Evolutionary conservation across 2,888 invertebrate genomes (phyloP).

Genomic region (Salpingus planirostris): DNA sequence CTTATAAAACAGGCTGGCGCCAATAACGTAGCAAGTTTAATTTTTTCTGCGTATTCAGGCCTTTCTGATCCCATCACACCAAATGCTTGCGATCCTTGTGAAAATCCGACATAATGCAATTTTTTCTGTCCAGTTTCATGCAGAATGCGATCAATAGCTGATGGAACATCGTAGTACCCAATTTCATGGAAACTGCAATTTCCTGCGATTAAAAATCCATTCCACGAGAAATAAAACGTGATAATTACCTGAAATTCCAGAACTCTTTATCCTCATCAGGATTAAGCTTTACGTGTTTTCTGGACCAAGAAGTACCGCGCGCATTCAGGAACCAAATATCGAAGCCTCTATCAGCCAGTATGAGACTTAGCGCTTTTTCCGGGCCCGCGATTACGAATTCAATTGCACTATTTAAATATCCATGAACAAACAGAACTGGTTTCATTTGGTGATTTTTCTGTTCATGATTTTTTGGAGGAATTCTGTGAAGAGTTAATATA

Average conservation of each 20-base stretch:
- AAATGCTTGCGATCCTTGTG: slow-evolving; percentile 52
- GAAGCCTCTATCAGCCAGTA: slow-evolving; percentile 29
- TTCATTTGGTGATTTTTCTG: no score
- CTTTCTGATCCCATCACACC: slow-evolving; percentile 52
- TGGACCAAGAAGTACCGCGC: slow-evolving; percentile 59
- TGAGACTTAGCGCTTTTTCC: slow-evolving; percentile 1
- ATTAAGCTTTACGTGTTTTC: slow-evolving; percentile 36
- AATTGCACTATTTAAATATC: no score
- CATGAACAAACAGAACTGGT: no score
- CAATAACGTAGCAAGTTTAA: no score
- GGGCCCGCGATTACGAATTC: not conserved
- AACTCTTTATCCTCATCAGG: slow-evolving; percentile 28
- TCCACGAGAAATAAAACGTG: slow-evolving; percentile 5
- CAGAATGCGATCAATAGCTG: slow-evolving; percentile 62
- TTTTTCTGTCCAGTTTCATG: slow-evolving; percentile 45
- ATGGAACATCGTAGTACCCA: slow-evolving; percentile 63
- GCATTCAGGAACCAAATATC: slow-evolving; percentile 60
- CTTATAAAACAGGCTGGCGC: no score
- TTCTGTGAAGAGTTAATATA: slow-evolving; percentile 15
- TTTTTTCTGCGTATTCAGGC: slow-evolving; percentile 54
- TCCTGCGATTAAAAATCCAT: no score
- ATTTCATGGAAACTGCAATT: slow-evolving; percentile 68
- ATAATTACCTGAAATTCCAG: slow-evolving; percentile 31
- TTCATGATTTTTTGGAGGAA: no score
- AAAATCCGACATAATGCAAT: slow-evolving; percentile 65